Evolutionary conservation across 2,113 vertebrate species (phyloP).

Genomic region (Ahaetulla prasina): DNA sequence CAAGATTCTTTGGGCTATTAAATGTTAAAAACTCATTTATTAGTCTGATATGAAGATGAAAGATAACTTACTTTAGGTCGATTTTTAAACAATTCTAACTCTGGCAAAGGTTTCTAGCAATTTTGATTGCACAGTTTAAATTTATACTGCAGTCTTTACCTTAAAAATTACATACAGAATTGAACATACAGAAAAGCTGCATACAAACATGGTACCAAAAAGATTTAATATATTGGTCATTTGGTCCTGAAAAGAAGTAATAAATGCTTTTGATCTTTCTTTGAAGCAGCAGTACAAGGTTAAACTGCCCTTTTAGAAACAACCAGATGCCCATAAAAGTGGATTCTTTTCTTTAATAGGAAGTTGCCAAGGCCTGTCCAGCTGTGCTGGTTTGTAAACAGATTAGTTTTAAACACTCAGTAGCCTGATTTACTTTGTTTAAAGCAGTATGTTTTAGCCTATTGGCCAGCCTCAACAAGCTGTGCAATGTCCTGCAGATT

Average conservation of each 20-base stretch:
- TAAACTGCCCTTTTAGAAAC: slow-evolving; percentile 76
- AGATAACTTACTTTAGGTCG: neutral
- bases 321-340: slow-evolving; percentile 79
- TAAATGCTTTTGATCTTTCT: slow-evolving; percentile 82
- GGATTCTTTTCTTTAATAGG: slow-evolving; percentile 75
- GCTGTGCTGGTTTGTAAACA: slow-evolving; percentile 81
- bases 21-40: neutral
- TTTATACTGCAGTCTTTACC: neutral
- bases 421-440: slow-evolving; percentile 74
- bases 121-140: neutral
- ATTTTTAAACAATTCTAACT: neutral
- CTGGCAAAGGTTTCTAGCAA: neutral
- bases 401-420: slow-evolving; percentile 76
- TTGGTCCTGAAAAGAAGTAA: slow-evolving; percentile 58
- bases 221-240: neutral
- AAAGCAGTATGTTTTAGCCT: slow-evolving; percentile 51
- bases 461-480: slow-evolving; percentile 66
- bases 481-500: slow-evolving; percentile 43
- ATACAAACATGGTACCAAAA: neutral
- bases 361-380: slow-evolving; percentile 73
- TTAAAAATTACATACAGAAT: neutral
- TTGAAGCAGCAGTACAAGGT: slow-evolving; percentile 73
- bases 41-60: neutral
- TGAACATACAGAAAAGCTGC: neutral
- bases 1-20: neutral